Conservation (phyloP, 1,140 invertebrate genomes). For the Galendromus occidentalis region DNA sequence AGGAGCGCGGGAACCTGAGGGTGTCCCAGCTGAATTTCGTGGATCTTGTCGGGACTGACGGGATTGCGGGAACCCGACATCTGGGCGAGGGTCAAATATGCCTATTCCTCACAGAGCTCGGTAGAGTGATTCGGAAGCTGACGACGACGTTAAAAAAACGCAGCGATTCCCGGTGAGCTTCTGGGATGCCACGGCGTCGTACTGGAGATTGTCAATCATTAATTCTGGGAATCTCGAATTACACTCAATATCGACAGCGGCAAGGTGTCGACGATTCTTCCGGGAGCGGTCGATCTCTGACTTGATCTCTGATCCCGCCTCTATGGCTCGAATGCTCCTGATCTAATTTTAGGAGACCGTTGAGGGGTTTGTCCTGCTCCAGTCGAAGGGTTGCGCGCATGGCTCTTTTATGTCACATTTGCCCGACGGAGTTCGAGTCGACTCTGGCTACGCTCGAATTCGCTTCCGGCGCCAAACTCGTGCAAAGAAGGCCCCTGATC, state of each 20-base stretch:
- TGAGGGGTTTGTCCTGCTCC: no score
- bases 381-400: slow-evolving; percentile 68
- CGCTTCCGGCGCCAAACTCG: slow-evolving; percentile 27
- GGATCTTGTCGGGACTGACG: slow-evolving; percentile 65
- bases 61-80: slow-evolving; percentile 42
- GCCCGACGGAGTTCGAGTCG: slow-evolving; percentile 46
- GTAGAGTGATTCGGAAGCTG: slow-evolving; percentile 64
- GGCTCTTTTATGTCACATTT: slow-evolving; percentile 58
- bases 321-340: no score
- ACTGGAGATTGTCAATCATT: no score
- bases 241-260: no score
- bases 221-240: no score
- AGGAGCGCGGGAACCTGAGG: slow-evolving; percentile 34
- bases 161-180: no score
- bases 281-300: no score
- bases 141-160: slow-evolving; percentile 59
- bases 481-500: slow-evolving; percentile 37
- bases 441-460: slow-evolving; percentile 46
- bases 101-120: not conserved
- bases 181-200: no score
- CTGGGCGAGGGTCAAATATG: slow-evolving; percentile 25
- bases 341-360: no score
- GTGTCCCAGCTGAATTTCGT: slow-evolving; percentile 56
- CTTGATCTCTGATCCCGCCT: no score
- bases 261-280: no score